Conservation (phyloP, 2,113 vertebrate genomes). For the Siphamia tubifer region DNA sequence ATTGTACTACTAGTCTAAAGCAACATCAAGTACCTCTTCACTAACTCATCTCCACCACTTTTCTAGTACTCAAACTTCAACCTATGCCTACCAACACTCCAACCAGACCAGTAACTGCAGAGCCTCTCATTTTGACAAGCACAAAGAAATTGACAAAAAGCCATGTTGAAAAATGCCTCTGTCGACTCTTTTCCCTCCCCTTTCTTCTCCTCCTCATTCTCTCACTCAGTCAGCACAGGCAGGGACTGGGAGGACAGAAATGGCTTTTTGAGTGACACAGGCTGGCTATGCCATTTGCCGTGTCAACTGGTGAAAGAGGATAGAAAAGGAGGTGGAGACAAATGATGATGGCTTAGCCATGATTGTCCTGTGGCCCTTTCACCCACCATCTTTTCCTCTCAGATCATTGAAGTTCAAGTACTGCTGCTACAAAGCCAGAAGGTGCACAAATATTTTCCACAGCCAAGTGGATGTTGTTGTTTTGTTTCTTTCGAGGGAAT, state of each 20-base stretch:
- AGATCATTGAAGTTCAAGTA: slow-evolving; percentile 48
- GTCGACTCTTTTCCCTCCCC: slow-evolving; percentile 30
- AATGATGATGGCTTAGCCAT: slow-evolving; percentile 67
- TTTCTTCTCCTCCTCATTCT: slow-evolving; percentile 19
- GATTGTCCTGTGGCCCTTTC: slow-evolving; percentile 50
- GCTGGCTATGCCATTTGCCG: slow-evolving; percentile 62
- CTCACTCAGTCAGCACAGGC: slow-evolving; percentile 63
- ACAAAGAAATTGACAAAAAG: slow-evolving; percentile 70
- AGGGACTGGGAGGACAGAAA: slow-evolving; percentile 66
- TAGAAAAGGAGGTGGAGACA: slow-evolving; percentile 61
- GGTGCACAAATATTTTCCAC: slow-evolving; percentile 29
- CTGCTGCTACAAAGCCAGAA: slow-evolving; percentile 1
- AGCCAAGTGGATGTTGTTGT: background rate
- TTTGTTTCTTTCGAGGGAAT: background rate
- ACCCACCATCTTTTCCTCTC: background rate
- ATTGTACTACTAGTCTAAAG: background rate
- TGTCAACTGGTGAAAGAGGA: slow-evolving; percentile 63
- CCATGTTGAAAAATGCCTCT: slow-evolving; percentile 58
- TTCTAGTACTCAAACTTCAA: slow-evolving; percentile 39
- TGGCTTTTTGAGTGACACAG: slow-evolving; percentile 79
- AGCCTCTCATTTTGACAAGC: slow-evolving; percentile 59
- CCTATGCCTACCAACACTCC: slow-evolving; percentile 44
- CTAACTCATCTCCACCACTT: slow-evolving; percentile 14
- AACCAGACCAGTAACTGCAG: slow-evolving; percentile 44
- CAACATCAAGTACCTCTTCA: slow-evolving; percentile 44